Conservation (phyloP, 2,888 invertebrate species). For the Abscondita cerata region DNA sequence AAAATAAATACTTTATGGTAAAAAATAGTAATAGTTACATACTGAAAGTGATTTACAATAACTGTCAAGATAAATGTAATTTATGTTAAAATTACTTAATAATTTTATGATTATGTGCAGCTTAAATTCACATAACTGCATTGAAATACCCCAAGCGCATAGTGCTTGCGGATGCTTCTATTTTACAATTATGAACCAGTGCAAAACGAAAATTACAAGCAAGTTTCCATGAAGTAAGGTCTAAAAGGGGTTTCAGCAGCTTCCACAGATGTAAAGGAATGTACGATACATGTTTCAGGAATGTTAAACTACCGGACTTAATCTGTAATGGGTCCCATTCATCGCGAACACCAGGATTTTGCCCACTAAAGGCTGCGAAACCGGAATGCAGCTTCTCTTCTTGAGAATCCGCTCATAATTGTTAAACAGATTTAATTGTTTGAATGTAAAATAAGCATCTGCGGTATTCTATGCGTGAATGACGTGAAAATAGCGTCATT, state of each 20-base stretch:
- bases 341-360: constrained; percentile 36
- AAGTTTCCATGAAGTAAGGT: constrained; percentile 30
- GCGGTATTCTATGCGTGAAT: constrained; percentile 38
- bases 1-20: no score
- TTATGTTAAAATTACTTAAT: no score
- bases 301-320: constrained; percentile 46
- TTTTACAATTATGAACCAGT: constrained; percentile 19
- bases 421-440: constrained; percentile 54
- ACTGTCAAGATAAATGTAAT: no score
- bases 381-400: constrained; percentile 45
- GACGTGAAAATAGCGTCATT: constrained; percentile 23
- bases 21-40: no score
- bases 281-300: constrained; percentile 41
- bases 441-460: constrained; percentile 49
- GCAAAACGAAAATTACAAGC: constrained; percentile 25
- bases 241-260: constrained; percentile 32
- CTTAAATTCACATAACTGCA: constrained; percentile 5
- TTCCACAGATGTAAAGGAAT: constrained; percentile 41
- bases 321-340: constrained; percentile 47
- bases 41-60: no score
- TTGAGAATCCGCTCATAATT: constrained; percentile 51
- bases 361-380: constrained; percentile 31
- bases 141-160: not conserved
- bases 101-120: no score
- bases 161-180: constrained; percentile 12